A percentile compares a stretch with the other conserved stretches of the same genome.
Evolutionary conservation across 2,888 invertebrate species (phyloP).

Genomic region (Acanthosepion esculentum): DNA sequence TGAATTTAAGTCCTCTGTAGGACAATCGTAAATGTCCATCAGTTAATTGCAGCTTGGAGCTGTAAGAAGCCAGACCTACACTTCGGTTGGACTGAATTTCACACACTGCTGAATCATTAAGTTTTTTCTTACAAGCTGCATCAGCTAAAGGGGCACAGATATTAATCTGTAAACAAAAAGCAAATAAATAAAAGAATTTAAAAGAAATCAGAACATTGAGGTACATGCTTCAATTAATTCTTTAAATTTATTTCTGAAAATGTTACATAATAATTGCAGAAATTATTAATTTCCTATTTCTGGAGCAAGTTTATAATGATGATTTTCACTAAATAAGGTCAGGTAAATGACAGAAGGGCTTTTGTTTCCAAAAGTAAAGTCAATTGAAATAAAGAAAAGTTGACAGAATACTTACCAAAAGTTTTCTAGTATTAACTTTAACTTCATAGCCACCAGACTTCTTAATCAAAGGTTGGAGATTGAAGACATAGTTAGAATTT

Average conservation of each 20-base stretch:
- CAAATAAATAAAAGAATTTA: not conserved
- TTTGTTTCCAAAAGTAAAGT: not conserved
- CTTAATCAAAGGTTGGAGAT: slow-evolving; percentile 62
- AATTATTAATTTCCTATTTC: too few relatives aligned
- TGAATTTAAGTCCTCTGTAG: slow-evolving; percentile 55
- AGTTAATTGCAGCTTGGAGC: slow-evolving; percentile 57
- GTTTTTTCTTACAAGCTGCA: not conserved
- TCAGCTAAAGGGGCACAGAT: slow-evolving; percentile 61
- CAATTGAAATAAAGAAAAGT: not conserved
- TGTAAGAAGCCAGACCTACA: slow-evolving; percentile 52
- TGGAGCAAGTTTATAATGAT: too few relatives aligned
- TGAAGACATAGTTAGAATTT: slow-evolving; percentile 64
- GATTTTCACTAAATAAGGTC: too few relatives aligned
- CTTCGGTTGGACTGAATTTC: slow-evolving; percentile 55
- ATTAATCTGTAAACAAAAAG: slow-evolving; percentile 59
- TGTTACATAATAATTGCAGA: too few relatives aligned
- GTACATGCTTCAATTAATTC: not conserved
- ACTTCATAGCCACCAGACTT: not conserved
- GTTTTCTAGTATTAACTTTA: not conserved
- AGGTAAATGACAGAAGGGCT: not conserved
- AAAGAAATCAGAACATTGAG: not conserved
- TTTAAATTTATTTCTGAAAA: too few relatives aligned
- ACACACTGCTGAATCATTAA: slow-evolving; percentile 59
- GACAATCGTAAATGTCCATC: slow-evolving; percentile 59
- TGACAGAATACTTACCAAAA: not conserved